phyloP scores from a whole-genome alignment of 2,113 vertebrate genomes.

The Oryctolagus cuniculus region DNA sequence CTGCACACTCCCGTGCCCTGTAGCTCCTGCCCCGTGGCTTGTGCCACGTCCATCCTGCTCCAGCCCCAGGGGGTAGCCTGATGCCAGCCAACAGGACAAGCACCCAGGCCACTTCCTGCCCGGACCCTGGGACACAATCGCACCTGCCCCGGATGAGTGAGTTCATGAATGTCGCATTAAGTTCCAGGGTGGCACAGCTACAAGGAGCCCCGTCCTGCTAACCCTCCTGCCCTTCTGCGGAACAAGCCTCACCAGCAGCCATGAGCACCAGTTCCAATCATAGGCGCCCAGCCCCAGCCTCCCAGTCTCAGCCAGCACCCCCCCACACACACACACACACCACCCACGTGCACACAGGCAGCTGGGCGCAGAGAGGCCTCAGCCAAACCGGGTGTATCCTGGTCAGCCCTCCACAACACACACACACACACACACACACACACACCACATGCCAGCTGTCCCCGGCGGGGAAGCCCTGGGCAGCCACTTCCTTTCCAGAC shows the following conservation, averaged over 20 bases:
- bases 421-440: not conserved
- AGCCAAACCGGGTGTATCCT: conserved; percentile 38
- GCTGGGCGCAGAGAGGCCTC: conserved; percentile 42
- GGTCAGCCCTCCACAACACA: not conserved
- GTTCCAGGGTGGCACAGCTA: not conserved
- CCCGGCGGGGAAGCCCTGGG: conserved; percentile 57
- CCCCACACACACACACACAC: fast-evolving
- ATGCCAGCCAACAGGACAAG: too few species aligned
- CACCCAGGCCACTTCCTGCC: not conserved
- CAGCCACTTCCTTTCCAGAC: conserved; percentile 71
- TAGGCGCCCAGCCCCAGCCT: not conserved
- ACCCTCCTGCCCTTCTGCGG: not conserved
- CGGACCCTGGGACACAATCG: not conserved
- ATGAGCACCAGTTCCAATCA: not conserved
- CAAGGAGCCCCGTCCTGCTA: not conserved
- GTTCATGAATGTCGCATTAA: not conserved
- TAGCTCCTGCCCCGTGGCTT: not conserved
- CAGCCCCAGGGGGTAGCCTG: not conserved
- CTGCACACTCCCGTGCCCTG: not conserved
- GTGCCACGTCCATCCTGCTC: not conserved
- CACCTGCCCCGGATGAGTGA: not conserved
- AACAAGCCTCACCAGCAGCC: not conserved
- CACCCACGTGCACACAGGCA: not conserved
- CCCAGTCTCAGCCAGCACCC: not conserved
- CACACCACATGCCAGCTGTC: not conserved